Base-by-base conservation (phyloP, 2,888 invertebrate genomes). In the Xanthia togata region DNA sequence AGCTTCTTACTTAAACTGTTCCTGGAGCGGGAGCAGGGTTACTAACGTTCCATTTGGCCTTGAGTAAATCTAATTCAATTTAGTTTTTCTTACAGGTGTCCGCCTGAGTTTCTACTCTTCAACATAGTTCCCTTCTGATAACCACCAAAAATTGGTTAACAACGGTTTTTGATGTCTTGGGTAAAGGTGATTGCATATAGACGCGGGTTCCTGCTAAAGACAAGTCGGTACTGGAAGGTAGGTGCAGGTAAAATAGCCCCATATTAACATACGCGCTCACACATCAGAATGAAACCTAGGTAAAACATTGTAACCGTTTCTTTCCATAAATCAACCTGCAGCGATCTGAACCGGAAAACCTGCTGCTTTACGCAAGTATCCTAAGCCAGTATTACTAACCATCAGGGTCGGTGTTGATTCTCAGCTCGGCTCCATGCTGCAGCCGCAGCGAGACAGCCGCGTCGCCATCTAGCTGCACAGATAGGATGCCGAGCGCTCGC, bases 401-500 rank as follows among this genome's bases (percentile, higher is more conserved):
- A 76, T 94, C 93, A 14, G 92, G 89, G 53, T 94, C 93, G 53
- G 96, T 95, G 89, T 93, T 94, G 89, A 96, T 96, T 77, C 93
- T 83, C 23, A 96, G 92, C 89, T 96, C 96, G 60, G 95, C 91
- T 86, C 96, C 96, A 89, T 96, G 96, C 92, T 97, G 97, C 91
- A 98, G 94, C 85, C 98, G 96, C 88, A 98, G 96, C 87, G 97
- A 97, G 91, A 98, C 97, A 91, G 98, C 98, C 93, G 98, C 98
- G 96, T 98, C 98, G 88, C 98, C 98, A 96, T 98, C 99, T 90
- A 99, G 97, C 97, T 99, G 99, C 92, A 99, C 99, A 89, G 99
- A 99, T 83, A 99, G 97, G 90, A 99, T 99, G 86, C 99, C 99
- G 92, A 99, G 97, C 91, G 99, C 98, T 82, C 98, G 98, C 91